Percentiles rank a stretch among this genome's conserved stretches.
These are phyloP conservation scores for Botia kubotai DNA, from an alignment of 2,797 vertebrate genomes.

Conservation along the genomic window DNA sequence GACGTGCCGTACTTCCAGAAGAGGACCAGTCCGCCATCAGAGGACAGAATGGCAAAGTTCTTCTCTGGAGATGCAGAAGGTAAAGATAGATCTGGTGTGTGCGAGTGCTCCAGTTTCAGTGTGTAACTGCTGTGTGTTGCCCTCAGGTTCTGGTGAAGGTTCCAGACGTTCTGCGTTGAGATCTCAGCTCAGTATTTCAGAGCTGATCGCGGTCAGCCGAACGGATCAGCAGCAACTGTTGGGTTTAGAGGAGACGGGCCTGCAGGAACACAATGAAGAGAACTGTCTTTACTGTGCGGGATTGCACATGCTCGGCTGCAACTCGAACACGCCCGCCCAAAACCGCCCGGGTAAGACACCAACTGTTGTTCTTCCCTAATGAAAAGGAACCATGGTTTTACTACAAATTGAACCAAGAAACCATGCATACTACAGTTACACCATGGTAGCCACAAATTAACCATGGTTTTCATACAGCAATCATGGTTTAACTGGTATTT, in stretches of 20 bases:
- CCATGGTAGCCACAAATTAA: too few species aligned
- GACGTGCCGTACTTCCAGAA: constrained; percentile 96
- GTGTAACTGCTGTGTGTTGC: neutral
- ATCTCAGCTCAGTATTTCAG: constrained; percentile 96
- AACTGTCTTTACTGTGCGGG: constrained; percentile 98
- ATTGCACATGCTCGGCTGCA: constrained; percentile 86
- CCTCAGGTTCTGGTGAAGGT: constrained; percentile 78
- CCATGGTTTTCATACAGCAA: too few species aligned
- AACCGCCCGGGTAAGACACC: constrained; percentile 82
- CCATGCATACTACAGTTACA: too few species aligned
- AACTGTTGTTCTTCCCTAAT: neutral
- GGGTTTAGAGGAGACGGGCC: constrained; percentile 91
- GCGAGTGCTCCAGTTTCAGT: constrained; percentile 35
- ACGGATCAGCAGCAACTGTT: constrained; percentile 85
- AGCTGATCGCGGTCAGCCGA: constrained; percentile 93
- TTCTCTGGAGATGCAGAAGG: constrained; percentile 88
- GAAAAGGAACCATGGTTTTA: too few species aligned
- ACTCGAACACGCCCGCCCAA: constrained; percentile 84
- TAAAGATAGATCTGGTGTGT: constrained; percentile 64
- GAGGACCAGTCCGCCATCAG: constrained; percentile 86
- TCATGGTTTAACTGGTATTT: too few species aligned
- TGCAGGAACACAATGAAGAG: constrained; percentile 95
- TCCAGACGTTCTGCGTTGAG: constrained; percentile 85
- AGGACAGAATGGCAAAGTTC: constrained; percentile 84
- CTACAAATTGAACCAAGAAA: too few species aligned